phyloP scores from a whole-genome alignment of 30 jellyfish, hydroid and myxozoan species.

The Euphysa ruthae region DNA sequence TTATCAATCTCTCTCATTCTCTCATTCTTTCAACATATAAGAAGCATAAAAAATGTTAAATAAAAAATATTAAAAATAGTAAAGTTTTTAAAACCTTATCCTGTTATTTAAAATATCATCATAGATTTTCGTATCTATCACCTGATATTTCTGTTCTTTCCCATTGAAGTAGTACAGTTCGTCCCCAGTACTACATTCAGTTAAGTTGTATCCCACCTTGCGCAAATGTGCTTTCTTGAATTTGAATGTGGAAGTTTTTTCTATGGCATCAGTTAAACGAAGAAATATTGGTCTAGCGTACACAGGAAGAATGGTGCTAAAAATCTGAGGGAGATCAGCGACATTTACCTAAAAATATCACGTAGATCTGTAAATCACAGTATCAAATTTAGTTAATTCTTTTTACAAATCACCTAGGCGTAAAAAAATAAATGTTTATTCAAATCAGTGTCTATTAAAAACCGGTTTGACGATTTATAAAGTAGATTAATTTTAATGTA shows the following conservation, averaged over 20 bases:
- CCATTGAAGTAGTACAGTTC: constrained; percentile 46
- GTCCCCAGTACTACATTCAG: constrained; percentile 34
- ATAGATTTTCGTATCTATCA: constrained; percentile 34
- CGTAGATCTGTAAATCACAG: too few relatives aligned
- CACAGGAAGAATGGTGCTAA: constrained; percentile 59
- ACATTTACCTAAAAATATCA: constrained; percentile 44
- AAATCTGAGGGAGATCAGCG: constrained; percentile 15
- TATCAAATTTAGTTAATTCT: too few relatives aligned
- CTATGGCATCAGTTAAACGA: constrained; percentile 37
- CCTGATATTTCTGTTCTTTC: constrained; percentile 23
- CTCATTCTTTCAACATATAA: too few relatives aligned
- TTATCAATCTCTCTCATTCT: too few relatives aligned
- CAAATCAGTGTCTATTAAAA: too few relatives aligned
- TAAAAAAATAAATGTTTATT: too few relatives aligned
- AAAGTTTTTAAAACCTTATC: constrained; percentile 48
- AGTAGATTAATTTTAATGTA: too few relatives aligned
- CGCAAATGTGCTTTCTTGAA: constrained; percentile 60
- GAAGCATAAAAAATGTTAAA: too few relatives aligned
- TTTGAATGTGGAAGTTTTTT: constrained; percentile 72
- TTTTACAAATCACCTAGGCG: too few relatives aligned
- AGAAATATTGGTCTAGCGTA: constrained; percentile 85
- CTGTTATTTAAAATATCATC: constrained; percentile 36
- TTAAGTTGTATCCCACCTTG: constrained; percentile 51
- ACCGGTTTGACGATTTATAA: too few relatives aligned
- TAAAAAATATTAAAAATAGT: too few relatives aligned